Percentiles rank a stretch among this genome's conserved stretches.
Evolutionary conservation across 2,888 invertebrate genomes (phyloP).

Genomic region (Meghimatium bilineatum): DNA sequence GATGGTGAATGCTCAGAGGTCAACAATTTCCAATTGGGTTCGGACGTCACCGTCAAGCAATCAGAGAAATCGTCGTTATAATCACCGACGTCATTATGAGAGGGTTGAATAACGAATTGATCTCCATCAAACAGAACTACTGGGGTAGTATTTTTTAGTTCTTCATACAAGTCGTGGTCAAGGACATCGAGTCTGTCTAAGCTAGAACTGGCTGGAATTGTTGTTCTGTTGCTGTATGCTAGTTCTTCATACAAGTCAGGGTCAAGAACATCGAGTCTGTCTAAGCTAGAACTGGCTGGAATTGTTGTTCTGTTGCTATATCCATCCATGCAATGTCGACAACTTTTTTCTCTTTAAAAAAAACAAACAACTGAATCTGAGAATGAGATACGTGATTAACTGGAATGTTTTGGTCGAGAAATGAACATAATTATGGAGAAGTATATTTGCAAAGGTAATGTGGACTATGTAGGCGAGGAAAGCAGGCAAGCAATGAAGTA

Average conservation of each 20-base stretch:
- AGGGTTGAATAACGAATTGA: background rate
- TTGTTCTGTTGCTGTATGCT: background rate
- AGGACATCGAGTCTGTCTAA: background rate
- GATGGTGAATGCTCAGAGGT: background rate
- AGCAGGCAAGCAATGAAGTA: too few species aligned
- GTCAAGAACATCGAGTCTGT: background rate
- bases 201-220: background rate
- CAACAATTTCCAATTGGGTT: background rate
- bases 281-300: background rate
- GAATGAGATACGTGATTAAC: too few species aligned
- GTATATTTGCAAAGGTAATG: too few species aligned
- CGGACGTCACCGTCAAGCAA: background rate
- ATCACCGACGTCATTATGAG: too few species aligned
- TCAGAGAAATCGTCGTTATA: background rate
- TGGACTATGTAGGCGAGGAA: too few species aligned
- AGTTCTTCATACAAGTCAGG: background rate
- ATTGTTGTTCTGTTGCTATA: too few species aligned
- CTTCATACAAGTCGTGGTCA: background rate
- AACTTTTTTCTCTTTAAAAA: too few species aligned
- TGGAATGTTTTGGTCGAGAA: too few species aligned
- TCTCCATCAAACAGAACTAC: background rate
- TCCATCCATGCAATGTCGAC: too few species aligned
- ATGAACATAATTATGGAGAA: too few species aligned
- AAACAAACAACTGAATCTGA: too few species aligned
- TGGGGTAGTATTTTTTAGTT: background rate